Evolutionary conservation across 2,113 vertebrate species (phyloP).

Genomic region (Hemibagrus wyckioides): DNA sequence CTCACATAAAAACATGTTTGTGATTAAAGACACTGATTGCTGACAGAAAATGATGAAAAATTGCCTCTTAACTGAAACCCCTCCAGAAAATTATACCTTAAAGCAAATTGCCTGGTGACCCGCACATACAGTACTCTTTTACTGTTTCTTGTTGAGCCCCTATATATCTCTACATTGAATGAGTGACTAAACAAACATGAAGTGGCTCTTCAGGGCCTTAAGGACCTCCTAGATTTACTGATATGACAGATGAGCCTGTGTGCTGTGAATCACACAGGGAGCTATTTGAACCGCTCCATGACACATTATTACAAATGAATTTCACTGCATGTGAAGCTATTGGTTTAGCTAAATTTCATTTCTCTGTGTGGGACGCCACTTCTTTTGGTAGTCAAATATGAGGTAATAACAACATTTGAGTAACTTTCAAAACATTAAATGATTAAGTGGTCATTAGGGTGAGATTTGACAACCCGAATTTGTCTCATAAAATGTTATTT

Average conservation of each 20-base stretch:
- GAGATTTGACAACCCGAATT: conserved; percentile 14
- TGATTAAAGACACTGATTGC: neutral
- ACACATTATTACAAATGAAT: neutral
- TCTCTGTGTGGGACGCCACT: neutral
- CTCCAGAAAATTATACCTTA: conserved; percentile 15
- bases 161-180: conserved; percentile 46
- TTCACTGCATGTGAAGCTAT: neutral
- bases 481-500: conserved; percentile 33
- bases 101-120: conserved; percentile 11
- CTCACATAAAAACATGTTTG: neutral
- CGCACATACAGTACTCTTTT: conserved; percentile 13
- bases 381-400: conserved; percentile 13
- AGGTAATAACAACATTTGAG: conserved; percentile 18
- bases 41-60: neutral
- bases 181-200: conserved; percentile 57
- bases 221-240: conserved; percentile 53
- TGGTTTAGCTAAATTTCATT: conserved; percentile 21
- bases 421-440: conserved; percentile 22
- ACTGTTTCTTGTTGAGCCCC: conserved; percentile 22
- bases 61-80: neutral
- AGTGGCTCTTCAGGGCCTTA: conserved; percentile 55
- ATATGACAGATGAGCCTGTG: conserved; percentile 45
- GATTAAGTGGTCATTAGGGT: conserved; percentile 32
- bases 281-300: neutral
- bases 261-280: neutral